Conservation (phyloP, 2,888 invertebrate genomes). For the Zaprionus obscuricornis region DNA sequence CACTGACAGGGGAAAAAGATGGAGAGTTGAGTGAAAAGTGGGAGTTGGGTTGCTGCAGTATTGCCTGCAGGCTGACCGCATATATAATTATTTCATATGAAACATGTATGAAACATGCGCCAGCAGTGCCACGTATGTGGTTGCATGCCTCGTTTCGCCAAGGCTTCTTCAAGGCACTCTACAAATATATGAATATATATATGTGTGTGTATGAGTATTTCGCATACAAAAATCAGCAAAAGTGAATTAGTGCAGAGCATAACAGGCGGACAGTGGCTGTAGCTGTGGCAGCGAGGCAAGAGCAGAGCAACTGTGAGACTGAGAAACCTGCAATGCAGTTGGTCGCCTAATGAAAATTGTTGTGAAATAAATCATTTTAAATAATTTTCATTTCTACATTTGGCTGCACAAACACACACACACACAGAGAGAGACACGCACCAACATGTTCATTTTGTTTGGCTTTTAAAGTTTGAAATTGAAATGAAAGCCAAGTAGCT, state of each 20-base stretch:
- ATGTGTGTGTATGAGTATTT: too few relatives aligned
- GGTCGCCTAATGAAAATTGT: constrained; percentile 72
- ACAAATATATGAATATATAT: too few relatives aligned
- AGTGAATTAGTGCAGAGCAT: constrained; percentile 68
- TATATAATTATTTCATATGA: constrained; percentile 76
- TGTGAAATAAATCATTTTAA: constrained; percentile 77
- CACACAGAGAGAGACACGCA: constrained; percentile 3
- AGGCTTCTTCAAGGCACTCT: constrained; percentile 53
- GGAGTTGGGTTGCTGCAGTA: constrained; percentile 43
- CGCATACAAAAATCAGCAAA: constrained; percentile 70
- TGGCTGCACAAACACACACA: constrained; percentile 44
- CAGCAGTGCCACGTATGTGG: constrained; percentile 21
- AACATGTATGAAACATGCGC: constrained; percentile 53
- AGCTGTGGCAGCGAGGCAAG: background rate
- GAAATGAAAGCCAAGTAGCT: constrained; percentile 76
- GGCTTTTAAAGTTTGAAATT: constrained; percentile 69
- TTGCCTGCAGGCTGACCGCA: constrained; percentile 71
- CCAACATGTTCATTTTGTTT: constrained; percentile 10
- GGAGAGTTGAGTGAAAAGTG: background rate
- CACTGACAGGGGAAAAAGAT: background rate
- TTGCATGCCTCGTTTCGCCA: background rate
- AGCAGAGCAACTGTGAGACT: background rate
- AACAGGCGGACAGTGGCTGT: background rate
- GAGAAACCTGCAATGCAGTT: constrained; percentile 65
- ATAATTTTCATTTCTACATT: constrained; percentile 69